Base-by-base conservation (phyloP, 2,797 vertebrate genomes). In the Lagodon rhomboides region DNA sequence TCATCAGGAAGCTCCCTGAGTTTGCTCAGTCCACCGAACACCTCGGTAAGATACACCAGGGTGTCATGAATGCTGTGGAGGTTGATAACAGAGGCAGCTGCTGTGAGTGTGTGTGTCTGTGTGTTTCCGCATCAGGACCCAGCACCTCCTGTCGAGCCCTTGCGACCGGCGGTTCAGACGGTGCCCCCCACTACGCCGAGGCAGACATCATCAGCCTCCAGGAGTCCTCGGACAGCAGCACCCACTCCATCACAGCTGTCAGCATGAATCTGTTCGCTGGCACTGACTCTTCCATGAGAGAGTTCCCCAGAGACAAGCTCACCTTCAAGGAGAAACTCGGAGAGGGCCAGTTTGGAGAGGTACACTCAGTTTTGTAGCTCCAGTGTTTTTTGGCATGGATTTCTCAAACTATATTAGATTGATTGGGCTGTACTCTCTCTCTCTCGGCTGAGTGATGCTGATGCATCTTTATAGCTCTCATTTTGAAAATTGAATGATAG, bases 311-410 rank as follows among this genome's bases (percentile, higher is more conserved):
- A 85, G 95, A 98, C 65, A 96, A 97, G 72, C 94, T 99, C 73
- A 96, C 95, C 30, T 99, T 99, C 92, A 98, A 98, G 89, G 98
- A 99, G 91, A 99, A 99, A 80, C 94, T 99, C 61, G 98, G 98
- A 83, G 98, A 99, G 93, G 98, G 98, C 75, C 98, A 99, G 88
- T 99, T 99, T 86, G 98, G 98, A 86, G 98, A 99, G 95, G 98
- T 99, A 85, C 6, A 4, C 17, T 47, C 47, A 58, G 15, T 62
- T 80, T 66, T 66, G 15, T 47, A 9, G 11, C 30, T 64, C 44
- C 79, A 12, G 56, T 73, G n/a, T 82, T 77, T 77, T 16, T 25
- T 83, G 64, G 46, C 25, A 65, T 16, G 15, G 59, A 71, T 72
- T 64, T 61, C 51, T 56, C 10, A 12, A 44, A 49, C 38, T 17